Base-by-base conservation (phyloP, 2,888 invertebrate species). In the Troglohyphantes excavatus region DNA sequence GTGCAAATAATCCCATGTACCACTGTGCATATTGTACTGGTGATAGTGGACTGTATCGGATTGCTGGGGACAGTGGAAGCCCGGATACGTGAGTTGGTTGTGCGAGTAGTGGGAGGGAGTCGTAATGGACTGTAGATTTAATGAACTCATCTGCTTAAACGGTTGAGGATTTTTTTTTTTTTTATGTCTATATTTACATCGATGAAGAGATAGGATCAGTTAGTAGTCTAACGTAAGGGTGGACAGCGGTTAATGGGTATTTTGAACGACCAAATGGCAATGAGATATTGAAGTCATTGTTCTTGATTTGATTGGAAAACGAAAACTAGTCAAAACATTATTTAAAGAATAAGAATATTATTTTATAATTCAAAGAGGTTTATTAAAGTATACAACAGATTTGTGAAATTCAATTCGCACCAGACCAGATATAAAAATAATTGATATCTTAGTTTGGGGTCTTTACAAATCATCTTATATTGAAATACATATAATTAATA, bases 121-220 rank as follows among this genome's bases (percentile, higher is more conserved):
- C 23, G 61, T 70, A 82, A 82, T 89, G 82, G 82, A 76, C 88
- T 75, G 88, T 89, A 70, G 88, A 76, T 89, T 76, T 89, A 89
- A 89, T 89, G 88, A 83, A 89, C 88, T 82, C 88, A 89, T 89
- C 88, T 89, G 63, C 76, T 76, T 88, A 89, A 89, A 89, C 63
- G 82, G 68, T 81, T 89, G 72, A 75, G 72, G 43, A 72, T 26
- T 23, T 33, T 27, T 23, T 81, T 53, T 72, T 26, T 29, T 43
- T 39, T 29, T 39, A 26, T 68, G 72, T 43, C 72, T 79, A 79
- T 82, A 88, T 82, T 89, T 89, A 89, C 88, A 82, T 68, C 68
- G 72, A 82, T 19, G 43, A 76, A 75, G 61, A 76, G 67, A 76
- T 82, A 76, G 26, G 67, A 27, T 33, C 68, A 19, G 70, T 89